These are phyloP conservation scores for Tribolium freemani DNA, from an alignment of 2,888 invertebrate genomes.

Conservation along the genomic window DNA sequence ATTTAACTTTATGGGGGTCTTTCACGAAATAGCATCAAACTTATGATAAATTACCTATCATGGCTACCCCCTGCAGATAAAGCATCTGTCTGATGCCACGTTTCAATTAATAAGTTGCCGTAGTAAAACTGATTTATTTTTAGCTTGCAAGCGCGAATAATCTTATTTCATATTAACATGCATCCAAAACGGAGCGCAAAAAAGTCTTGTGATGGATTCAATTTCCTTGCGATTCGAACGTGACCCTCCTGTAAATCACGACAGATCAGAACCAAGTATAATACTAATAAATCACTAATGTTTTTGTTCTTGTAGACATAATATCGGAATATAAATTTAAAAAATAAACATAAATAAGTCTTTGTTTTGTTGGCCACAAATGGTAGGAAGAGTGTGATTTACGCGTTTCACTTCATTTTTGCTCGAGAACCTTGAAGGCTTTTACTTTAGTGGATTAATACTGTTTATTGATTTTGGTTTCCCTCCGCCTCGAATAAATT, in stretches of 20 bases:
- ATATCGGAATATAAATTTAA: conserved; percentile 22
- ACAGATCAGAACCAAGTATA: not conserved
- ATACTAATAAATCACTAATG: conserved; percentile 20
- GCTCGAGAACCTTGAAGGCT: conserved; percentile 18
- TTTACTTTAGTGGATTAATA: conserved; percentile 24
- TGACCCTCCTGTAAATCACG: conserved; percentile 6
- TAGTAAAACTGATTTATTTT: conserved; percentile 13
- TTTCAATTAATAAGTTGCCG: conserved; percentile 8
- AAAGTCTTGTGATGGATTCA: not conserved
- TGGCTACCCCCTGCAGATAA: conserved; percentile 10
- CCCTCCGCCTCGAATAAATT: not conserved
- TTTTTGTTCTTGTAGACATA: conserved; percentile 19
- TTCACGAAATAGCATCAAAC: conserved; percentile 5
- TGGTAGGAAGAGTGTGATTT: conserved; percentile 16
- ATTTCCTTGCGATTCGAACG: not conserved
- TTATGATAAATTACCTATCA: conserved; percentile 17
- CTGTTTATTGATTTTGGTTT: conserved; percentile 16
- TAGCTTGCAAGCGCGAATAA: not conserved
- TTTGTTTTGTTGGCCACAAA: conserved; percentile 13
- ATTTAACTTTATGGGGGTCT: conserved; percentile 11
- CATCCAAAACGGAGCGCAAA: not conserved
- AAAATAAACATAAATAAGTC: conserved; percentile 34
- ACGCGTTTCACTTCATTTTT: conserved; percentile 27
- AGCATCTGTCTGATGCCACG: conserved; percentile 11
- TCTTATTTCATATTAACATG: not conserved